These are phyloP conservation scores for Plectus sambesii DNA, from an alignment of 1,140 invertebrate genomes.

Conservation along the genomic window DNA sequence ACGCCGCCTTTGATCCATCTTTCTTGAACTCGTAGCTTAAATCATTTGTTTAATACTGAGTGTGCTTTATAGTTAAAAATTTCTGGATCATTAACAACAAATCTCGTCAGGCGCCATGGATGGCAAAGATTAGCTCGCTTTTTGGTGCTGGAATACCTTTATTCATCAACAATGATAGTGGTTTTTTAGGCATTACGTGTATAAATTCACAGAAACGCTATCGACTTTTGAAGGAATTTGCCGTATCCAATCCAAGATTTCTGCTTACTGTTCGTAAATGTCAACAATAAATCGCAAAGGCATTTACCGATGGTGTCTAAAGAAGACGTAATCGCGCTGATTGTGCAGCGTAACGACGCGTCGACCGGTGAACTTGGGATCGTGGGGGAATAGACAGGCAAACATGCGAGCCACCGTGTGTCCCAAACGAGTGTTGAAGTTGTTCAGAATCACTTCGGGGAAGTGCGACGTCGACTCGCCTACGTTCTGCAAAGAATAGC, in stretches of 20 bases:
- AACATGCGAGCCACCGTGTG: conserved; percentile 78
- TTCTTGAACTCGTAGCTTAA: conserved; percentile 78
- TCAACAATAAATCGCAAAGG: background rate
- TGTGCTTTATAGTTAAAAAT: too few species aligned
- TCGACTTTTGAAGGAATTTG: too few species aligned
- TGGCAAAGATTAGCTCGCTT: too few species aligned
- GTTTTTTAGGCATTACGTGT: too few species aligned
- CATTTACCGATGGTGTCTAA: conserved; percentile 78
- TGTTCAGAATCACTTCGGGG: conserved; percentile 90
- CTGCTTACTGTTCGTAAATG: too few species aligned
- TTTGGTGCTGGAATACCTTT: too few species aligned
- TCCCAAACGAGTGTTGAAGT: conserved; percentile 86
- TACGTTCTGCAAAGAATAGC: conserved; percentile 20
- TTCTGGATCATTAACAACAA: too few species aligned
- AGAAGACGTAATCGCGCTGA: conserved; percentile 97
- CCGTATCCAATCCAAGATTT: too few species aligned
- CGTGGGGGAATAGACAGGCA: conserved; percentile 87
- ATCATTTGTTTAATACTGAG: too few species aligned
- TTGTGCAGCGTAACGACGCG: conserved; percentile 94
- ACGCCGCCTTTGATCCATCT: conserved; percentile 63
- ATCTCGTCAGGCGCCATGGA: too few species aligned
- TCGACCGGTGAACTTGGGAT: conserved; percentile 82
- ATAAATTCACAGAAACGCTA: too few species aligned
- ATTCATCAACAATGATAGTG: too few species aligned
- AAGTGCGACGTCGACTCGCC: conserved; percentile 41